A percentile compares a stretch with the other conserved stretches of the same genome.
Conservation (phyloP, 2,888 invertebrate genomes). For the Amiota mariae region DNA sequence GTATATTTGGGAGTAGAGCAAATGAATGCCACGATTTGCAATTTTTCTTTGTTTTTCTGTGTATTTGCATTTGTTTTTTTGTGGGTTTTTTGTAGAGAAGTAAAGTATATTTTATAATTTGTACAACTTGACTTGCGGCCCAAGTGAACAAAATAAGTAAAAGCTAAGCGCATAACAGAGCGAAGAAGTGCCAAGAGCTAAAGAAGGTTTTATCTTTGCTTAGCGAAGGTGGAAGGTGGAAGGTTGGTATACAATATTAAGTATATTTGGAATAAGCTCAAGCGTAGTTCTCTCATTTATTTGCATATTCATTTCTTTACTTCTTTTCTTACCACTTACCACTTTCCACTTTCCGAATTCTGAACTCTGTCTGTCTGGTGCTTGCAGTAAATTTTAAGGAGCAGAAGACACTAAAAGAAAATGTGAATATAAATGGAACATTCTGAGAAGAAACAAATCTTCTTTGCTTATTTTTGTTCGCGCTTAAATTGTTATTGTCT, state of each 20-base stretch:
- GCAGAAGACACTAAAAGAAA: background rate
- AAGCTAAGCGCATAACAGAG: background rate
- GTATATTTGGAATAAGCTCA: background rate
- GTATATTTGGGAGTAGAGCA: background rate
- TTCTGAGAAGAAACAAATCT: background rate
- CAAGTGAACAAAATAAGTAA: background rate
- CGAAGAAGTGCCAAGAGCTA: too few relatives aligned
- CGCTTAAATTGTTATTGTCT: conserved; percentile 1
- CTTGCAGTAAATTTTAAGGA: conserved; percentile 2
- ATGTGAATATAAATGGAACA: background rate
- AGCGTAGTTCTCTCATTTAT: conserved; percentile 13
- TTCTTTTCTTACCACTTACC: background rate
- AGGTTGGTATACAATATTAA: too few relatives aligned
- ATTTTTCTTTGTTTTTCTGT: too few relatives aligned
- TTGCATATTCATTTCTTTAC: conserved; percentile 22
- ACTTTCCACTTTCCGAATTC: background rate
- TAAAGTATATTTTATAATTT: conserved; percentile 16
- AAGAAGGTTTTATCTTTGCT: too few relatives aligned
- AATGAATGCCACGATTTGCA: background rate
- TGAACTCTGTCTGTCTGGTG: background rate
- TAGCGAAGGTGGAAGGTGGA: too few relatives aligned
- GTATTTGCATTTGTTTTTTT: too few relatives aligned
- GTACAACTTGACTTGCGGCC: conserved; percentile 17
- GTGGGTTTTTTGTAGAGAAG: background rate
- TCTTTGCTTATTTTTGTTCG: background rate